Conservation (phyloP, 2,113 vertebrate species). For the Axis porcinus region DNA sequence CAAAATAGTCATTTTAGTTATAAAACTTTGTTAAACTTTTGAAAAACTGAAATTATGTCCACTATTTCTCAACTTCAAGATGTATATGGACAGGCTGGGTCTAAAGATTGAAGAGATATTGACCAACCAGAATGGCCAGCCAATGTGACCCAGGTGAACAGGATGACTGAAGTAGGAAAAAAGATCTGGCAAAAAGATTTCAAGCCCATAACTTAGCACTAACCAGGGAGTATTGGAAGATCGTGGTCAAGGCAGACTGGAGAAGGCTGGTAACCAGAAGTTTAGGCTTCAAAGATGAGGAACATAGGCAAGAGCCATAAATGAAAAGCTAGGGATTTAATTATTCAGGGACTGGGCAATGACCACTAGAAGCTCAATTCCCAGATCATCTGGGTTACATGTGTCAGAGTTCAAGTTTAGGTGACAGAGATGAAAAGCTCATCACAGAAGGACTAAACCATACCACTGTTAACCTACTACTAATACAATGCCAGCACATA, state of each 20-base stretch:
- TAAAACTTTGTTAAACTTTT: background rate
- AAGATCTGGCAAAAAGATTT: background rate
- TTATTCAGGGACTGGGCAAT: background rate
- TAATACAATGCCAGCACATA: background rate
- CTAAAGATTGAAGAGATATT: background rate
- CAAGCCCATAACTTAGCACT: background rate
- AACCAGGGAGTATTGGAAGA: background rate
- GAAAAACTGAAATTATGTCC: constrained; percentile 8
- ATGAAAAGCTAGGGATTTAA: background rate
- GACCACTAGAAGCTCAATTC: background rate
- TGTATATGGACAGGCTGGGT: background rate
- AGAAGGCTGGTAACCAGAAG: background rate
- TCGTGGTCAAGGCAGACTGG: background rate
- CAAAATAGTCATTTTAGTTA: background rate
- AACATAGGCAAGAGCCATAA: background rate
- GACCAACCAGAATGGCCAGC: background rate
- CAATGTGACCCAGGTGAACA: background rate
- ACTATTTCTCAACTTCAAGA: background rate
- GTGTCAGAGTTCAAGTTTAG: background rate
- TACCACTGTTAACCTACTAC: background rate
- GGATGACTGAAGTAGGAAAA: background rate
- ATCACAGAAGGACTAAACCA: background rate
- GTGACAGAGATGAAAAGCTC: background rate
- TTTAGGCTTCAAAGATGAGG: background rate
- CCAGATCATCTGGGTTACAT: background rate